Conservation (phyloP, 1,140 invertebrate genomes). For the Psix sp. region DNA sequence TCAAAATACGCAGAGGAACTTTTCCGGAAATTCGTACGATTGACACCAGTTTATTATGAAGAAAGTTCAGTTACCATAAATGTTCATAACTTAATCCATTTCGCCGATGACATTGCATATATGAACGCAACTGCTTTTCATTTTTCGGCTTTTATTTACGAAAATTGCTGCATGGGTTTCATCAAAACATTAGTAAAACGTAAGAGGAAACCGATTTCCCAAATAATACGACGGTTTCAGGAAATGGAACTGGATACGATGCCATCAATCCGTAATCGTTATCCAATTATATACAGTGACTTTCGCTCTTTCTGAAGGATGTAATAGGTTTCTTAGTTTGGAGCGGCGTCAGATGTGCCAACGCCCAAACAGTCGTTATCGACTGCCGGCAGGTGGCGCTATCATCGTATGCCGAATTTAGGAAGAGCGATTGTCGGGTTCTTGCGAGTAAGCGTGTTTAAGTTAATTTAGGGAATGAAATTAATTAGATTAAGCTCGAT, state of each 20-base stretch:
- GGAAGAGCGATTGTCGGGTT: too few species aligned
- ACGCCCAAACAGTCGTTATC: too few species aligned
- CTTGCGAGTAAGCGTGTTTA: too few species aligned
- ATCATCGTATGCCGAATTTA: too few species aligned
- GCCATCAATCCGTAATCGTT: not conserved
- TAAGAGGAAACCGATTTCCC: not conserved
- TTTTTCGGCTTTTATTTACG: not conserved
- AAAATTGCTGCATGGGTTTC: not conserved
- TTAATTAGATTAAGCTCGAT: too few species aligned
- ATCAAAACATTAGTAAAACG: not conserved
- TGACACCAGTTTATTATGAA: not conserved
- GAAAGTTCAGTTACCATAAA: not conserved
- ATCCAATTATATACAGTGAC: not conserved
- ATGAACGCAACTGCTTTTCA: not conserved
- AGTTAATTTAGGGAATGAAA: too few species aligned
- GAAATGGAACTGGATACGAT: not conserved
- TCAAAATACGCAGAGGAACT: not conserved
- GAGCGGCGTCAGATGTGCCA: too few species aligned
- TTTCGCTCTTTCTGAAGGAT: too few species aligned
- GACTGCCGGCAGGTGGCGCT: too few species aligned
- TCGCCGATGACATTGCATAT: not conserved
- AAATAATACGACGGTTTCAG: not conserved
- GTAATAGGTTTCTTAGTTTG: too few species aligned
- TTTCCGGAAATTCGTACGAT: not conserved
- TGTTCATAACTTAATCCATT: not conserved